These are phyloP conservation scores for Notolepis coatsorum DNA, from an alignment of 2,797 vertebrate species.

Conservation along the genomic window DNA sequence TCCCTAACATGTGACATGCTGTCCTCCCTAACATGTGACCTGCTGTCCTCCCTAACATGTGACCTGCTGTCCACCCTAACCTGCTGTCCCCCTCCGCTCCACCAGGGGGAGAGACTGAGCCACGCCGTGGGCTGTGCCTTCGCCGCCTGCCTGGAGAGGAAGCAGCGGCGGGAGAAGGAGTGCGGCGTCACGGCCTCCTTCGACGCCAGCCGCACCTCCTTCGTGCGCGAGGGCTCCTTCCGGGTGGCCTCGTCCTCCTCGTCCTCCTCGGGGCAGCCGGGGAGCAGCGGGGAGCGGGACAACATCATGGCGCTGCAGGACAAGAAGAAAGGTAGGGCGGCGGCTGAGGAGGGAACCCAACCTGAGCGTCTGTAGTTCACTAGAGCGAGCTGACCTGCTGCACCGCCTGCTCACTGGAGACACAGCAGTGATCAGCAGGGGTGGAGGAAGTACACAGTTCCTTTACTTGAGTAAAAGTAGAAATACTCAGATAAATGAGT, in stretches of 20 bases:
- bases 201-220: slow-evolving; percentile 91
- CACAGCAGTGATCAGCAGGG: too few species aligned
- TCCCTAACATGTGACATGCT: too few species aligned
- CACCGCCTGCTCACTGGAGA: too few species aligned
- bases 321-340: slow-evolving; percentile 87
- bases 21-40: too few species aligned
- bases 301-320: slow-evolving; percentile 82
- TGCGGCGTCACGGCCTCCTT: slow-evolving; percentile 93
- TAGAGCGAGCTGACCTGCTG: too few species aligned
- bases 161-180: slow-evolving; percentile 92
- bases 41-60: too few species aligned
- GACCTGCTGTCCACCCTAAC: too few species aligned
- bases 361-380: too few species aligned
- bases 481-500: too few species aligned
- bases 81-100: not conserved
- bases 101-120: slow-evolving; percentile 91
- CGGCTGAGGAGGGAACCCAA: too few species aligned
- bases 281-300: slow-evolving; percentile 73
- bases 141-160: slow-evolving; percentile 92
- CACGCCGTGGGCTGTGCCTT: slow-evolving; percentile 94
- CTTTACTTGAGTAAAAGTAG: too few species aligned
- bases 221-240: slow-evolving; percentile 92
- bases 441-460: too few species aligned
- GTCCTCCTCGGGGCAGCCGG: slow-evolving; percentile 77
- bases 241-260: slow-evolving; percentile 83